Conservation (phyloP, 2,888 invertebrate species). For the Caenorhabditis sp. region DNA sequence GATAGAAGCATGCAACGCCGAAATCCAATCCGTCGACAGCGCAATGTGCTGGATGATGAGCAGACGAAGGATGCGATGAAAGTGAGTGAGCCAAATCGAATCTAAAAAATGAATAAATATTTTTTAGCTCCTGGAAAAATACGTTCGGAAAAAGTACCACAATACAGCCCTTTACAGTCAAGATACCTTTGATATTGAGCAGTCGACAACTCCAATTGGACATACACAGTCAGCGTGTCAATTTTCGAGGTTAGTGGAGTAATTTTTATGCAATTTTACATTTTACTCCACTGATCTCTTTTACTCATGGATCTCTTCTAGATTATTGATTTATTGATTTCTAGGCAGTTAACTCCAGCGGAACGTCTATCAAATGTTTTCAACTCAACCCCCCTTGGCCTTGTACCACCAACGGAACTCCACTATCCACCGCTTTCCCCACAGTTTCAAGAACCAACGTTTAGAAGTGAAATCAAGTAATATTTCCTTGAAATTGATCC, state of each 20-base stretch:
- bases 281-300: too few species aligned
- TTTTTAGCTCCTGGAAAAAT: slow-evolving; percentile 67
- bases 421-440: slow-evolving; percentile 35
- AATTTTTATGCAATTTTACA: too few species aligned
- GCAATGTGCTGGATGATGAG: slow-evolving; percentile 65
- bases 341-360: slow-evolving; percentile 48
- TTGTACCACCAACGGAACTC: slow-evolving; percentile 11
- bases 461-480: slow-evolving; percentile 66
- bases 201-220: slow-evolving; percentile 42
- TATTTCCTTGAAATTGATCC: neutral
- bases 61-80: slow-evolving; percentile 72
- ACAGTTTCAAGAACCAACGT: slow-evolving; percentile 47
- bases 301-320: neutral
- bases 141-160: slow-evolving; percentile 54
- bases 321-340: slow-evolving; percentile 10
- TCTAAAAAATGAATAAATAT: too few species aligned
- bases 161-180: slow-evolving; percentile 34
- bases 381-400: slow-evolving; percentile 45
- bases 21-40: slow-evolving; percentile 68
- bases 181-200: slow-evolving; percentile 36
- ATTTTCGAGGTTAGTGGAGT: slow-evolving; percentile 62
- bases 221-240: slow-evolving; percentile 61
- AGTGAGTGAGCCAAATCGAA: too few species aligned
- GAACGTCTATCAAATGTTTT: slow-evolving; percentile 60
- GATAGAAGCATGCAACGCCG: slow-evolving; percentile 66